A percentile compares a stretch with the other conserved stretches of the same genome.
Conservation (phyloP, 2,113 vertebrate genomes). For the Hyla sarda region DNA sequence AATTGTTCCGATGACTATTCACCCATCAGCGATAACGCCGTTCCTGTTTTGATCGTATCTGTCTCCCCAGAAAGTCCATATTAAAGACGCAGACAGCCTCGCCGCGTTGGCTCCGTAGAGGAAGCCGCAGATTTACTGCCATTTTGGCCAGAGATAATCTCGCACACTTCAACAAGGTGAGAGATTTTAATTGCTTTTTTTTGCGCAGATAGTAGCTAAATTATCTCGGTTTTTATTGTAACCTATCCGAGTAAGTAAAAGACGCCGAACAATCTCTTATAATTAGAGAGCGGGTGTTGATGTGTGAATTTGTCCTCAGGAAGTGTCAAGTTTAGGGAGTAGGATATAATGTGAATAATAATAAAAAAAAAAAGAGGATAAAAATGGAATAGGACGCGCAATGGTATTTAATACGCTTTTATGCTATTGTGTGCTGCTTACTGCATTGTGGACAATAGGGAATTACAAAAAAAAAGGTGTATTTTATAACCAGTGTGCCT, state of each 20-base stretch:
- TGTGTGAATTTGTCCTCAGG: conserved; percentile 43
- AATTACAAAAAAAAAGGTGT: neutral
- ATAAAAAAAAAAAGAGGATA: neutral
- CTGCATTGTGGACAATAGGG: neutral
- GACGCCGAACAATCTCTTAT: conserved; percentile 22
- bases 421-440: too few relatives aligned
- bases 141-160: conserved; percentile 38
- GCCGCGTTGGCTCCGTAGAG: neutral
- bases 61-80: conserved; percentile 10
- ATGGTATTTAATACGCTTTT: neutral
- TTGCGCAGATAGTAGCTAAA: conserved; percentile 41
- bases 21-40: neutral
- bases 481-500: too few relatives aligned
- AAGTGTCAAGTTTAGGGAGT: conserved; percentile 5
- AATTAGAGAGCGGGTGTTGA: conserved; percentile 34
- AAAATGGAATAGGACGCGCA: neutral
- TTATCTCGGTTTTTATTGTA: conserved; percentile 42
- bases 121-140: conserved; percentile 17
- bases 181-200: conserved; percentile 58
- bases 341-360: conserved; percentile 9
- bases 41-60: conserved; percentile 14
- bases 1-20: neutral
- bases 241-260: conserved; percentile 3
- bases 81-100: neutral
- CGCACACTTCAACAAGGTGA: conserved; percentile 50